Evolutionary conservation across 2,888 invertebrate genomes (phyloP).

Genomic region (Agrochola lychnidis): DNA sequence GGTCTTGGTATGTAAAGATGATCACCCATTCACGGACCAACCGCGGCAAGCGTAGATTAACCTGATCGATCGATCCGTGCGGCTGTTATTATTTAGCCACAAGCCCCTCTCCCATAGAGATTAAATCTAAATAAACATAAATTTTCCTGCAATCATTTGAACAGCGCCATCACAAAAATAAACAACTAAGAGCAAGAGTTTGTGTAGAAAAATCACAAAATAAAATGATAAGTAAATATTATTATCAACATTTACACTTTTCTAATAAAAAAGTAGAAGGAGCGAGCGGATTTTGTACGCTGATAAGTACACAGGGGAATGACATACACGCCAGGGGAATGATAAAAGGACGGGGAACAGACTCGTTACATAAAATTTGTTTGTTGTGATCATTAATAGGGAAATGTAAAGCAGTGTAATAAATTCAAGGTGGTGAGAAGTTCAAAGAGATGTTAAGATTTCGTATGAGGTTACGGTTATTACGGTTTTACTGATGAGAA

Average conservation of each 20-base stretch:
- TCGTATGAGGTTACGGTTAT: constrained; percentile 19
- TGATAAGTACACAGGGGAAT: constrained; percentile 36
- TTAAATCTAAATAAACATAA: constrained; percentile 11
- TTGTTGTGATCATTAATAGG: constrained; percentile 41
- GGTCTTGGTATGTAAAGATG: no score
- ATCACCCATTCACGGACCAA: no score
- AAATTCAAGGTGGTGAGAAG: constrained; percentile 29
- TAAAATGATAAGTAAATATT: constrained; percentile 30
- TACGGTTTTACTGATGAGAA: background rate
- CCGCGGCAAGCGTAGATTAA: no score
- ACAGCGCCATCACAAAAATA: constrained; percentile 22
- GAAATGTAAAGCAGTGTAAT: constrained; percentile 32
- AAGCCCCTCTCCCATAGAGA: background rate
- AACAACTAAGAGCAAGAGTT: background rate
- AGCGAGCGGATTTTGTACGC: constrained; percentile 19
- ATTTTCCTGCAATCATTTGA: constrained; percentile 22
- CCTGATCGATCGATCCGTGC: no score
- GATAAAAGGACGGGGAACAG: constrained; percentile 23
- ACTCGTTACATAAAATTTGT: constrained; percentile 40
- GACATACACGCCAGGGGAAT: constrained; percentile 25
- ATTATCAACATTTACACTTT: constrained; percentile 23
- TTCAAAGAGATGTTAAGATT: constrained; percentile 24
- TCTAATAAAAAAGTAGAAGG: constrained; percentile 26
- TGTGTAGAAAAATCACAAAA: constrained; percentile 9
- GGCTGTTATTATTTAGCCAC: no score